A percentile compares a stretch with the other conserved stretches of the same genome.
phyloP scores from a whole-genome alignment of 2,797 vertebrate genomes.

The Urophycis tenuis region DNA sequence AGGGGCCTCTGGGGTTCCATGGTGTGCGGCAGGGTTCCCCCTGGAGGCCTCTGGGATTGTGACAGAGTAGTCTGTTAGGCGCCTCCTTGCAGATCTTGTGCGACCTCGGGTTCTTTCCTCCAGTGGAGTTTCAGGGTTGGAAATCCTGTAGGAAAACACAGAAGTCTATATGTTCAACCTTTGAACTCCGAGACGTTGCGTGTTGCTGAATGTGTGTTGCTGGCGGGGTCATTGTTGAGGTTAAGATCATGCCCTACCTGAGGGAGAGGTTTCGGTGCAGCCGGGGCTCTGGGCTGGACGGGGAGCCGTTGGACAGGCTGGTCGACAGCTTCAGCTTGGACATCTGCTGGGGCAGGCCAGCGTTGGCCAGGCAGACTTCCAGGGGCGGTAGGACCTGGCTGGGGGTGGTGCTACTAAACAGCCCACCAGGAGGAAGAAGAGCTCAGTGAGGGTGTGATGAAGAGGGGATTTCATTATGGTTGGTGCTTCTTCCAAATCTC shows the following conservation, averaged over 20 bases:
- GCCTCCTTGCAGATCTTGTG: constrained; percentile 66
- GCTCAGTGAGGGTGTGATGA: background rate
- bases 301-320: constrained; percentile 70
- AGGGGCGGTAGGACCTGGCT: constrained; percentile 65
- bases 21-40: constrained; percentile 5
- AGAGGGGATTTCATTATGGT: background rate
- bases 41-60: constrained; percentile 23
- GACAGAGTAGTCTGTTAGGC: constrained; percentile 72
- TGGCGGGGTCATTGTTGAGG: background rate
- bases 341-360: constrained; percentile 49
- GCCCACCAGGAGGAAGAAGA: constrained; percentile 19
- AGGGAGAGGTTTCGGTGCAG: constrained; percentile 74
- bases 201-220: background rate
- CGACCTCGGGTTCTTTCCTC: constrained; percentile 67
- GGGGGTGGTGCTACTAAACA: constrained; percentile 65
- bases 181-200: background rate
- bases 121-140: constrained; percentile 59
- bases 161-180: background rate
- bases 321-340: constrained; percentile 57
- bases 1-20: too few relatives aligned
- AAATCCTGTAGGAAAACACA: constrained; percentile 61
- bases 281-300: constrained; percentile 77
- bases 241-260: constrained; percentile 60
- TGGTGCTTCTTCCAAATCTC: background rate
- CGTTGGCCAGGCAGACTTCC: constrained; percentile 54